Evolutionary conservation across 2,113 vertebrate species (phyloP), one percentile per base, ranked within the genome.

Genomic region (Melierax canorus): DNA sequence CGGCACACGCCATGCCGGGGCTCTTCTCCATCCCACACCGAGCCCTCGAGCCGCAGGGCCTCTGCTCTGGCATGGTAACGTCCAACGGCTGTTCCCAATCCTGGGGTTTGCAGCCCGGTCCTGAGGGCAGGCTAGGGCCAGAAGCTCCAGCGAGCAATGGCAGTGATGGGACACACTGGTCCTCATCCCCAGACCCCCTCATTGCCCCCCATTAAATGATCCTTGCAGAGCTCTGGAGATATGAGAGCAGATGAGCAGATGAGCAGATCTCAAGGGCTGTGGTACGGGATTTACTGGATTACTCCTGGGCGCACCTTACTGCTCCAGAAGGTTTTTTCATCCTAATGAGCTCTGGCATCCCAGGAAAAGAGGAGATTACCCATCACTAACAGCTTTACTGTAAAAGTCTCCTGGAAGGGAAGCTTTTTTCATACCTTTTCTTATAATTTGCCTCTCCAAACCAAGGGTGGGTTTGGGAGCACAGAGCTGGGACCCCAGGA

Each of bases 161-260:
- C 12, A 12, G 59, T 10, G n/a, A 23, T 11, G 29, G 56, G 14
- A 39, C 39, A 27, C 7, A 13, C 23, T 0, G 0, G 11, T 36
- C 38, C 51, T 72, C 7, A 6, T 10, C 34, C n/a, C 43, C 27
- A 39, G 24, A 1, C 7, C 34, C 48, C 51, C 45, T 6, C 2
- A 10, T 34, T 4, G 0, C 29, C 30, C 50, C 32, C 24, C 2
- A 1, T 21, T 15, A 11, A 30, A 24, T 1, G n/a, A 55, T 53
- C 29, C 20, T 8, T 11, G 3, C 50, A 16, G 69, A 64, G 55
- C 85, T 73, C 74, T 50, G 48, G 56, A 74, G 53, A 23, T 32
- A 8, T 0, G 2, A 38, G 38, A 2, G 26, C 0, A 63, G 78
- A 34, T 74, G 38, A 2, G 26, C 0, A 63, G 78, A 34, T 74